phyloP scores from a whole-genome alignment of 2,797 vertebrate genomes.

The Acanthopagrus latus region DNA sequence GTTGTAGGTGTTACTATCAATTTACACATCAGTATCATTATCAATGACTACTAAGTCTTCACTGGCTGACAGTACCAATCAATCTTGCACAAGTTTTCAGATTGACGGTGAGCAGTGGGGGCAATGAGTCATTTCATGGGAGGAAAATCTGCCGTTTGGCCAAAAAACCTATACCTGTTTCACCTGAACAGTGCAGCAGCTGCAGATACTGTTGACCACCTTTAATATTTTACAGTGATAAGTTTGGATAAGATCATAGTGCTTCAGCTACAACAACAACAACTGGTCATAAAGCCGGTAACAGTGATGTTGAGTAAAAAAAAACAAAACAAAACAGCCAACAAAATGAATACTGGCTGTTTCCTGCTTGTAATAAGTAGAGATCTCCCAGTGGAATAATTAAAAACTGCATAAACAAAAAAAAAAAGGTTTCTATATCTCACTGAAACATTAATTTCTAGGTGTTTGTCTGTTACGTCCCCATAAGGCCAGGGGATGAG shows the following conservation, averaged over 20 bases:
- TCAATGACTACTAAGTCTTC: constrained; percentile 22
- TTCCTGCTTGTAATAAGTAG: no score
- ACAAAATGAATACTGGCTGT: no score
- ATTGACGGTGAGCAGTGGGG: neutral
- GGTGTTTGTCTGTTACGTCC: no score
- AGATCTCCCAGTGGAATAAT: no score
- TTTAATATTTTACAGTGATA: no score
- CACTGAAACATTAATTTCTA: no score
- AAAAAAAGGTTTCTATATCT: no score
- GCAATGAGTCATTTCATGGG: neutral
- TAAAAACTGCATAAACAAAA: no score
- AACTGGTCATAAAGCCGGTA: neutral
- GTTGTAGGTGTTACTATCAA: constrained; percentile 1
- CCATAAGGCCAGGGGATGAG: no score
- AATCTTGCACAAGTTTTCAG: neutral
- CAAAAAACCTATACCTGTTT: neutral
- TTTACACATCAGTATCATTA: constrained; percentile 19
- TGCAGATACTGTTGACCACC: neutral
- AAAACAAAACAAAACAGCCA: no score
- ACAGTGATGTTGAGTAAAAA: neutral
- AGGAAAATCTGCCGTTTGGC: neutral
- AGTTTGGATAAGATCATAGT: no score
- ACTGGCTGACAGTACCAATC: constrained; percentile 28
- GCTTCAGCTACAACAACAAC: neutral
- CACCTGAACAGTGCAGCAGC: neutral